These are phyloP conservation scores for Coenobita brevimanus DNA, from an alignment of 1,140 invertebrate species.

Conservation along the genomic window DNA sequence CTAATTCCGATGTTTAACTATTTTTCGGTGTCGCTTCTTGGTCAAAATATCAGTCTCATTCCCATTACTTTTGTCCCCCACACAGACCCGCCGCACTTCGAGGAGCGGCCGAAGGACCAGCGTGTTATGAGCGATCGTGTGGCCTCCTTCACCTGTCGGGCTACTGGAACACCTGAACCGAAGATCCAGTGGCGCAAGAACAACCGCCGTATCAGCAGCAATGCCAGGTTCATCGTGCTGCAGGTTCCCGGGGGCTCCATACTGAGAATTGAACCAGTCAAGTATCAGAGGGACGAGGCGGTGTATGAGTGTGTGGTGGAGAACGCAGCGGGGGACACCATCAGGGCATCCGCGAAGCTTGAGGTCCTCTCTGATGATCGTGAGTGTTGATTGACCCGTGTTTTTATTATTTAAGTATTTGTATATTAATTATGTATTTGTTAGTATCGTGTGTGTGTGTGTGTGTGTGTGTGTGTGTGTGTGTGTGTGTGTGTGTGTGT, in stretches of 20 bases:
- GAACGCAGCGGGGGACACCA: constrained; percentile 95
- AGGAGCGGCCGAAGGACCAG: constrained; percentile 87
- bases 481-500: no score
- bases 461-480: no score
- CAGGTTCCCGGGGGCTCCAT: constrained; percentile 82
- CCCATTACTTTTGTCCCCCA: constrained; percentile 72
- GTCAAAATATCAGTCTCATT: not conserved
- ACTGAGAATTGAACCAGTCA: constrained; percentile 93
- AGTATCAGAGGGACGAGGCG: constrained; percentile 86
- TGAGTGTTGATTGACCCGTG: constrained; percentile 83
- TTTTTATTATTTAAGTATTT: no score
- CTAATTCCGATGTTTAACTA: no score
- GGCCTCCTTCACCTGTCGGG: constrained; percentile 95
- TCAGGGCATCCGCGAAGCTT: constrained; percentile 89
- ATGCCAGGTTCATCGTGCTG: constrained; percentile 57
- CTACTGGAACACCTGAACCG: constrained; percentile 90
- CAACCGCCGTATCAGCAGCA: constrained; percentile 81
- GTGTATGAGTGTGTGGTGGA: constrained; percentile 97
- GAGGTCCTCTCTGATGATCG: constrained; percentile 74
- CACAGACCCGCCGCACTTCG: constrained; percentile 93
- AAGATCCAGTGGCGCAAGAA: constrained; percentile 94
- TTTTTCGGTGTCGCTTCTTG: no score
- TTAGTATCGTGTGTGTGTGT: no score
- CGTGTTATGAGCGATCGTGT: constrained; percentile 91
- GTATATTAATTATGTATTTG: no score